These are phyloP conservation scores for Ctenopoma kingsleyae DNA, from an alignment of 2,797 vertebrate genomes.

Conservation along the genomic window DNA sequence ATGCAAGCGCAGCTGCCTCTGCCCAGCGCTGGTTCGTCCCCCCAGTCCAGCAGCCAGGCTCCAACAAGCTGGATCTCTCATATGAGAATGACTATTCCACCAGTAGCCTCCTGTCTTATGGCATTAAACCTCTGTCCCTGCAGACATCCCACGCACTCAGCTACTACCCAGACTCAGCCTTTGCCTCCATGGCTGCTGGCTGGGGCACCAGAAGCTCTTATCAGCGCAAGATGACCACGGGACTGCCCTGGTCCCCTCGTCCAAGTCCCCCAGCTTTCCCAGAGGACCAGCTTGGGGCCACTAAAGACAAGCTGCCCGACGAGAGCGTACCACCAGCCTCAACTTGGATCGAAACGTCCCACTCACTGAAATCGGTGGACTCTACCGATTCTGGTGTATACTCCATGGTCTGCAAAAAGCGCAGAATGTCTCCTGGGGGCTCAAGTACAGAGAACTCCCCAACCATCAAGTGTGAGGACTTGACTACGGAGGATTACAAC, in stretches of 20 bases:
- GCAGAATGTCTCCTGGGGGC: constrained; percentile 94
- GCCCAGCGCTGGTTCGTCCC: constrained; percentile 97
- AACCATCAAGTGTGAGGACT: constrained; percentile 97
- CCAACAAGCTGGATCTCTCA: constrained; percentile 94
- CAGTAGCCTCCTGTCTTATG: constrained; percentile 93
- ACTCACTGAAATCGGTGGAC: constrained; percentile 95
- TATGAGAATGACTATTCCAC: constrained; percentile 95
- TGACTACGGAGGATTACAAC: constrained; percentile 94
- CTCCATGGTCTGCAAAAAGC: constrained; percentile 94
- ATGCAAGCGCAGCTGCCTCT: constrained; percentile 86
- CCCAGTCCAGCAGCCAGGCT: constrained; percentile 90
- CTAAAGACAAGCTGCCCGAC: constrained; percentile 96
- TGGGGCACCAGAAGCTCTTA: constrained; percentile 93
- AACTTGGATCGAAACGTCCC: constrained; percentile 94
- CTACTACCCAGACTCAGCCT: constrained; percentile 95
- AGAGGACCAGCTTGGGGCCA: constrained; percentile 90
- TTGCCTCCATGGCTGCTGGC: constrained; percentile 94
- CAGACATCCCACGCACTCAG: constrained; percentile 95
- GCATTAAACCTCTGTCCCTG: constrained; percentile 96
- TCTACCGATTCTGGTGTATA: constrained; percentile 94
- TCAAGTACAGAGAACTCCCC: constrained; percentile 98
- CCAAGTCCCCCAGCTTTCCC: constrained; percentile 92
- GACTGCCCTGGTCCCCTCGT: constrained; percentile 94
- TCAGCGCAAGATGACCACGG: constrained; percentile 93
- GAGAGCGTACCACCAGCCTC: constrained; percentile 82